Evolutionary conservation across 2,797 vertebrate genomes (phyloP).

Genomic region (Orestias chungarensis): DNA sequence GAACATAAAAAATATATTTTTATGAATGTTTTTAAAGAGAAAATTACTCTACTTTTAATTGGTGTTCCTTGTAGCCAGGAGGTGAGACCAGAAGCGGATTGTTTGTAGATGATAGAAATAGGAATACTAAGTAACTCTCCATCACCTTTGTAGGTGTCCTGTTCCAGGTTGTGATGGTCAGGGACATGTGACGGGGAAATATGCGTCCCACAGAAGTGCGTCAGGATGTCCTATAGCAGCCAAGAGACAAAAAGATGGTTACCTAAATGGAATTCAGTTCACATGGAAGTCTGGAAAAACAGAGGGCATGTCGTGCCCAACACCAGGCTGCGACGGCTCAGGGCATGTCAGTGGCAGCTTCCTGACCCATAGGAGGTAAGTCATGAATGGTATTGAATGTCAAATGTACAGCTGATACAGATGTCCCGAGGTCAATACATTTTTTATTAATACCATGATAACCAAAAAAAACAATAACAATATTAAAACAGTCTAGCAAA

Average conservation of each 20-base stretch:
- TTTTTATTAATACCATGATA: no score
- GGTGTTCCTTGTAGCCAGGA: slow-evolving; percentile 14
- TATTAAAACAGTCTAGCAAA: background rate
- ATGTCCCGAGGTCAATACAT: no score
- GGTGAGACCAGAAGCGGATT: slow-evolving; percentile 10
- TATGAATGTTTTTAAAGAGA: background rate
- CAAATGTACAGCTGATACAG: background rate
- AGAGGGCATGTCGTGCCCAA: slow-evolving; percentile 98
- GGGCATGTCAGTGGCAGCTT: slow-evolving; percentile 98
- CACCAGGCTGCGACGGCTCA: slow-evolving; percentile 95
- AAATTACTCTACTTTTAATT: slow-evolving; percentile 2
- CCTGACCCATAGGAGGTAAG: slow-evolving; percentile 98
- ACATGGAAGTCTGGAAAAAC: slow-evolving; percentile 99
- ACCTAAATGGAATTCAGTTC: slow-evolving; percentile 96
- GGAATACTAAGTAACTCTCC: background rate
- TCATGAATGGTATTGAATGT: background rate
- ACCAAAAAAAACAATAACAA: no score
- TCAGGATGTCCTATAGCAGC: slow-evolving; percentile 96
- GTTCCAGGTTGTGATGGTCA: slow-evolving; percentile 97
- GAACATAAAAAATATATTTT: slow-evolving; percentile 19
- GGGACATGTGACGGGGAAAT: slow-evolving; percentile 98
- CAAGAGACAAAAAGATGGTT: slow-evolving; percentile 97
- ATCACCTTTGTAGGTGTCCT: slow-evolving; percentile 85
- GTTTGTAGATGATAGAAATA: background rate
- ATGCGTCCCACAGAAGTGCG: slow-evolving; percentile 95